Base-by-base conservation (phyloP, 2,797 vertebrate genomes). In the Pelochelys cantorii region DNA sequence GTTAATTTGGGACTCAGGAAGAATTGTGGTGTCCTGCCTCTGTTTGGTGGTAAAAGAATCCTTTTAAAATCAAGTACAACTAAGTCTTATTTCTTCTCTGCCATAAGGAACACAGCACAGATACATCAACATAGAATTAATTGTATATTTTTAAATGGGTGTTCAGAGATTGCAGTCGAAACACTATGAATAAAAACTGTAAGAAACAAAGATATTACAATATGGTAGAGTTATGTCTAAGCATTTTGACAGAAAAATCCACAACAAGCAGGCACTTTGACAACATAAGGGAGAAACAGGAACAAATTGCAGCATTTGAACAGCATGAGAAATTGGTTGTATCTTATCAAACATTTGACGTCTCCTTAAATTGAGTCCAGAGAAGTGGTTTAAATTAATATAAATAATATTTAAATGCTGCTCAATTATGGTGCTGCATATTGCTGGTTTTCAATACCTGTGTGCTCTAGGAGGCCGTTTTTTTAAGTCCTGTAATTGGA, bases 51-150 rank as follows among this genome's bases (percentile, higher is more conserved):
- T 7, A 37, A 17, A 12, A 86, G 10, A 79, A 53, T 1, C 23
- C 31, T 17, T 62, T 81, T 6, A 1, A 8, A 56, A 90, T 81
- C 68, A 65, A 77, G 31, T 2, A 25, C 55, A 84, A 87, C 71
- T 11, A 37, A 37, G 9, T 77, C 42, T 85, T 77, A 83, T 20
- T 84, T 84, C 85, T 12, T 79, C 27, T 27, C 9, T 83, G 57
- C 59, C 5, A 0, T 55, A 85, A 90, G 90, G 86, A 56, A 34
- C 12, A 34, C 14, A 85, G 88, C 85, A 78, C 82, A 90, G 93
- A 90, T 23, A 57, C 23, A 90, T 78, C 95, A 79, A 8, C 79
- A 57, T 79, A 91, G 95, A 89, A 94, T 84, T 59, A 77, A 77
- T 91, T 77, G 14, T 14, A 0, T 4, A 83, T 56, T 48, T 95